These are phyloP conservation scores for Drosophila paramelanica DNA, from an alignment of 2,888 invertebrate genomes.

Conservation along the genomic window DNA sequence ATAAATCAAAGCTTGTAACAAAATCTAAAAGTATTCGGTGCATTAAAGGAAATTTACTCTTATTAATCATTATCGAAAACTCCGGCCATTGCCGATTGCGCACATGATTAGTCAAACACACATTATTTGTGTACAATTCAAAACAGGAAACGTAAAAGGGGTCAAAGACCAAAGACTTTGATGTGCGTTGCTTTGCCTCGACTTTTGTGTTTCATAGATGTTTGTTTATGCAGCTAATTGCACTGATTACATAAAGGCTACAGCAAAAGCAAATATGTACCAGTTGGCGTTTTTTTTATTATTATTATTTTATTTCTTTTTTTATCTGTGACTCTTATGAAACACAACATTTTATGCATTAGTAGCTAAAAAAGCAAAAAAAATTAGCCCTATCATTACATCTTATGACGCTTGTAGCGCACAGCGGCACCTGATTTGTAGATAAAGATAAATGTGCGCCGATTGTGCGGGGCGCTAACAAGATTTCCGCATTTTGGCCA, in stretches of 20 bases:
- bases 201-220: conserved; percentile 28
- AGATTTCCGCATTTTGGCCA: conserved; percentile 72
- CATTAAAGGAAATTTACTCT: conserved; percentile 2
- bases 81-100: conserved; percentile 3
- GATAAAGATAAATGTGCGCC: conserved; percentile 36
- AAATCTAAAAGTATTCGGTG: not conserved
- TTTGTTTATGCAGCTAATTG: conserved; percentile 63
- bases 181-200: conserved; percentile 27
- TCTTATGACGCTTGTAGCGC: conserved; percentile 24
- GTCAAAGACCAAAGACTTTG: conserved; percentile 50
- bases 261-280: conserved; percentile 29
- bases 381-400: conserved; percentile 51
- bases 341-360: conserved; percentile 52
- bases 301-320: conserved; percentile 6
- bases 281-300: conserved; percentile 23
- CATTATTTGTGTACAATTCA: conserved; percentile 20
- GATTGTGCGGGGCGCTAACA: conserved; percentile 60
- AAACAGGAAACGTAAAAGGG: conserved; percentile 47
- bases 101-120: conserved; percentile 31
- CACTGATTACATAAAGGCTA: conserved; percentile 46
- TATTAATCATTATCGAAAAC: conserved; percentile 16
- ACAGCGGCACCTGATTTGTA: conserved; percentile 45
- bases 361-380: conserved; percentile 27
- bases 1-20: not conserved
- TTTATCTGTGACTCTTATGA: conserved; percentile 38